Conservation (phyloP, 2,113 vertebrate genomes). For the Datnioides undecimradiatus region DNA sequence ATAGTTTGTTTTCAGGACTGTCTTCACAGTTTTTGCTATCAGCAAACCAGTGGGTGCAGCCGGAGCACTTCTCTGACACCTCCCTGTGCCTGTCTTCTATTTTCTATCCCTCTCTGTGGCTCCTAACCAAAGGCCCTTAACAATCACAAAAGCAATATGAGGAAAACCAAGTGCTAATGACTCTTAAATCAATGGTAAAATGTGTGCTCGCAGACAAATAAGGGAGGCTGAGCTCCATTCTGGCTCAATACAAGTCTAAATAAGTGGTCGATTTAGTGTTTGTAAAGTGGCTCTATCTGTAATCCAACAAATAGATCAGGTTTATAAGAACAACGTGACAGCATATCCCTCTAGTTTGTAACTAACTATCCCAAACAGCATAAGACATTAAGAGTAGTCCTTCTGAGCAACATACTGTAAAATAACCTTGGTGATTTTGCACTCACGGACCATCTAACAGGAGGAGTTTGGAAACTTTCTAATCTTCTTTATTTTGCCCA, state of each 20-base stretch:
- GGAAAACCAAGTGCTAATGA: constrained; percentile 46
- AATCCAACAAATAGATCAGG: constrained; percentile 60
- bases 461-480: background rate
- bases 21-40: background rate
- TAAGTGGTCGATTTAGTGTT: constrained; percentile 43
- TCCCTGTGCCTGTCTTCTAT: constrained; percentile 8
- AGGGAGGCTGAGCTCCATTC: constrained; percentile 38
- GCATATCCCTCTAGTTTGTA: constrained; percentile 14
- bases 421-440: background rate
- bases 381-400: background rate
- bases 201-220: constrained; percentile 55
- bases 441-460: background rate
- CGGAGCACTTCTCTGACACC: background rate
- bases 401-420: background rate
- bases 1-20: background rate
- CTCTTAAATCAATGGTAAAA: constrained; percentile 50
- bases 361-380: background rate
- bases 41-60: background rate
- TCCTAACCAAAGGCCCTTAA: constrained; percentile 42
- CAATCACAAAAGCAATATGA: constrained; percentile 57
- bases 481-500: background rate
- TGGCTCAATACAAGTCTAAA: constrained; percentile 49
- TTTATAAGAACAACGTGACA: constrained; percentile 41
- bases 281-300: constrained; percentile 44
- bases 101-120: constrained; percentile 18